These are phyloP conservation scores for Philereme transversata DNA, from an alignment of 2,888 invertebrate species.

Conservation along the genomic window DNA sequence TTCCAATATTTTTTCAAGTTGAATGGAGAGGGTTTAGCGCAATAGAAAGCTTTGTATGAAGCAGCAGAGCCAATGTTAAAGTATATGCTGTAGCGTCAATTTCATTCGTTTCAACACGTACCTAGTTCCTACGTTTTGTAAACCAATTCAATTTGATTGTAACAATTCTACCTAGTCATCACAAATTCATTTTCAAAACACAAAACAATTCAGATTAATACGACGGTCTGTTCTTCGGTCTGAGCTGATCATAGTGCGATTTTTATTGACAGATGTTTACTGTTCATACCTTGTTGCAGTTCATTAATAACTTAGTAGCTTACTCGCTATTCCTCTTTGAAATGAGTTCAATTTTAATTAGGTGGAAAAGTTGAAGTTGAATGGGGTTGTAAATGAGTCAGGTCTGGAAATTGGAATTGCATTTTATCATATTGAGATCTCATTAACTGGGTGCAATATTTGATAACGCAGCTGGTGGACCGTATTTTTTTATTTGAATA, in stretches of 20 bases:
- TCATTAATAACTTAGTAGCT: neutral
- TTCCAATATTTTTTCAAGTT: slow-evolving; percentile 4
- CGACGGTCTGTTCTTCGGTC: no score
- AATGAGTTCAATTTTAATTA: slow-evolving; percentile 35
- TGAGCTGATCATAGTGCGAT: neutral
- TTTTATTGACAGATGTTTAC: neutral
- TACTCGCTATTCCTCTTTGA: slow-evolving; percentile 5
- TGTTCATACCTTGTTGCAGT: neutral
- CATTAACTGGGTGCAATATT: slow-evolving; percentile 19
- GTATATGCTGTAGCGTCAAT: no score
- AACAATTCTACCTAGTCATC: no score
- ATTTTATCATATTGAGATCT: slow-evolving; percentile 20
- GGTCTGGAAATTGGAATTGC: slow-evolving; percentile 27
- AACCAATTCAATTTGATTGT: no score
- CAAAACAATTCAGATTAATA: no score
- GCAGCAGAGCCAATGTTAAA: neutral
- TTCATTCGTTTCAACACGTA: no score
- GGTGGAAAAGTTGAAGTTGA: slow-evolving; percentile 29
- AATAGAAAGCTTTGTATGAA: neutral
- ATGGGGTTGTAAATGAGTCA: slow-evolving; percentile 28
- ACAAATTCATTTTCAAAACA: no score
- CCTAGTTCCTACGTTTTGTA: no score
- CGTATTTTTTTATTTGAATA: no score
- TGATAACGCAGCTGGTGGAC: neutral
- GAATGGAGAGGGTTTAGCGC: neutral